Base-by-base conservation (phyloP, 2,888 invertebrate species). In the Xiphydria camelus region DNA sequence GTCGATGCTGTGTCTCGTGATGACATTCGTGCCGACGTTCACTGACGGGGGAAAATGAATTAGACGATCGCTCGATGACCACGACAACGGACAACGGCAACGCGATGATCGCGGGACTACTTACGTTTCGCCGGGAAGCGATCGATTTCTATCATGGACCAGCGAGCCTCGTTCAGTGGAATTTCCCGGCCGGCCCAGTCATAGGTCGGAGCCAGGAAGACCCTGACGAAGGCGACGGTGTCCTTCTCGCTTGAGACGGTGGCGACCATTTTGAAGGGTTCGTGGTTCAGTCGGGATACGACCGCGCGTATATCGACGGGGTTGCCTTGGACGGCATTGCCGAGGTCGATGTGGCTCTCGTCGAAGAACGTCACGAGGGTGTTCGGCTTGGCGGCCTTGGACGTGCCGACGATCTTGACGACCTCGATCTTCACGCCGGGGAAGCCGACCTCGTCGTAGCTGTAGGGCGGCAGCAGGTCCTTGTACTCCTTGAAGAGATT, bases 351-450 rank as follows among this genome's bases (percentile, higher is more conserved):
- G 33, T 83, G 77, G 61, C 81, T 83, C 66, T 81, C 79, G 59
- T 86, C 85, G 55, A 85, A 85, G 73, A 81, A 85, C 10, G 86
- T 86, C 25, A 80, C 75, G 2, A 86, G 77, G 49, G 82, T 81
- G 58, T 84, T 84, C 14, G 43, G 29, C 17, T 43, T 29, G 4
- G 31, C 15, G 46, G 17, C 22, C 15, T 37, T 37, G 22, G 41
- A 40, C 9, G 32, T 23, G 6, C 35, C 26, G 9, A 42, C 18
- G 53, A 83, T 79, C 9, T 80, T 76, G 0, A 85, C 76, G 33
- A 77, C 78, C 42, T 82, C 79, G 43, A 86, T 78, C 49, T 81
- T 80, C n/a, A 86, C 83, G 26, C 85, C 85, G 5, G 81, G 79
- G 78, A 83, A 84, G 55, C 67, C 68, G 14, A 84, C 77, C 51